Base-by-base conservation (phyloP, 1,140 invertebrate genomes). In the Leptonema lineaticorne region DNA sequence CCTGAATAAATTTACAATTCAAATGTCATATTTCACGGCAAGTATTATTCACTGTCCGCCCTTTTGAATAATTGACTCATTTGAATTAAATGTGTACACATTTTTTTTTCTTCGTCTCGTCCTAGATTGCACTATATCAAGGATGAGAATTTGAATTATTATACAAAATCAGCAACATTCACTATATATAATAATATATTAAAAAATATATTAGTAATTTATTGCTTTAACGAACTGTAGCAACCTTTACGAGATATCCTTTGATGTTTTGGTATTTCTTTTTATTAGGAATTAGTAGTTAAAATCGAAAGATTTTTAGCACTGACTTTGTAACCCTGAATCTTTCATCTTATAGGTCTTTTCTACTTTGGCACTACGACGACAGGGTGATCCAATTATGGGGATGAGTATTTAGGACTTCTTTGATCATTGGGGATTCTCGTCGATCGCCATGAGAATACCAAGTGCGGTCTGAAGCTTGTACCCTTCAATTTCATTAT, bases 1-100 rank as follows among this genome's bases (percentile, higher is more conserved):
- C 63, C 66, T 68, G 71, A 73, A 73, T 73, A 73, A 73, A 73
- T 73, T 73, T 73, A 70, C 68, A 73, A 73, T 73, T 73, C 63
- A 70, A 69, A 73, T 73, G 68, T 73, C 71, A 73, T 73, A 73
- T 73, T 73, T 73, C 71, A 72, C 67, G 56, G 70, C 27, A 33
- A 63, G 63, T 63, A 29, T 63, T 56, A 45, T 48, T 64, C 68
- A 60, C 62, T 57, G 64, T 57, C 64, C 64, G 66, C 63, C 63
- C 66, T 66, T 46, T 66, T 64, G 68, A 72, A 72, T 72, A 72
- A 72, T 72, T 72, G 71, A 72, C 64, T 72, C 68, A 69, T 72
- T 72, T 72, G 71, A 72, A 72, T 72, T 72, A 72, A 59, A 72
- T 66, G 64, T 66, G 53, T 66, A 66, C 53, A 66, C 50, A 16